A percentile compares a stretch with the other conserved stretches of the same genome.
Evolutionary conservation across 2,888 invertebrate genomes (phyloP).

Genomic region (Tricholauxania praeusta): DNA sequence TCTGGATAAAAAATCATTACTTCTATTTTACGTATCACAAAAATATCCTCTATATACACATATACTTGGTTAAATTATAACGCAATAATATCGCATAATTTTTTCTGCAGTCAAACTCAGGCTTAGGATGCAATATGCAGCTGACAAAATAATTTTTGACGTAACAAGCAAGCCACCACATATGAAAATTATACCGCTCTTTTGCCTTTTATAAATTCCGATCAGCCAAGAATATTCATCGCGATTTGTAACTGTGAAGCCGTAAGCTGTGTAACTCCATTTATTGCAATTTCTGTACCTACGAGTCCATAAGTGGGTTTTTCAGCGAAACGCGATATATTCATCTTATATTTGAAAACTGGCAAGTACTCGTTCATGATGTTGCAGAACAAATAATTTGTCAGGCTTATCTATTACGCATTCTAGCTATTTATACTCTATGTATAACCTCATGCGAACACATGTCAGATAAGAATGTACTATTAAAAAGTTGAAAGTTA

Average conservation of each 20-base stretch:
- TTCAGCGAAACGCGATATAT: too few relatives aligned
- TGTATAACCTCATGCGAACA: too few relatives aligned
- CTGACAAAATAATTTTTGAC: slow-evolving; percentile 59
- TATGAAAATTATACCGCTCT: slow-evolving; percentile 58
- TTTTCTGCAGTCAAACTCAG: slow-evolving; percentile 48
- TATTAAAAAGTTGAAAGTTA: too few relatives aligned
- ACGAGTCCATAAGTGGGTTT: slow-evolving; percentile 18
- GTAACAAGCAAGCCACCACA: slow-evolving; percentile 64
- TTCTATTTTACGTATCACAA: slow-evolving; percentile 47
- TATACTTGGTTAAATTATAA: slow-evolving; percentile 56
- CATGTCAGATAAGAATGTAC: too few relatives aligned
- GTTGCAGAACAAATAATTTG: too few relatives aligned
- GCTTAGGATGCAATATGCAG: slow-evolving; percentile 66
- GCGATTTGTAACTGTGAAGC: slow-evolving; percentile 49
- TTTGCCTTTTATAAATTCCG: slow-evolving; percentile 69
- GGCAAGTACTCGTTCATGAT: too few relatives aligned
- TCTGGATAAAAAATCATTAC: slow-evolving; percentile 66
- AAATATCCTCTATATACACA: slow-evolving; percentile 49
- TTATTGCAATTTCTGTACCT: slow-evolving; percentile 45
- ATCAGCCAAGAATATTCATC: slow-evolving; percentile 78
- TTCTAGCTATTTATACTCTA: too few relatives aligned
- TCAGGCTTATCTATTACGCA: too few relatives aligned
- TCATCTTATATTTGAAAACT: too few relatives aligned
- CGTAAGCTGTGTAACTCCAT: slow-evolving; percentile 42
- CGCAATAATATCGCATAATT: slow-evolving; percentile 66